Base-by-base conservation (phyloP, 2,113 vertebrate genomes). In the Coryphaenoides rupestris region DNA sequence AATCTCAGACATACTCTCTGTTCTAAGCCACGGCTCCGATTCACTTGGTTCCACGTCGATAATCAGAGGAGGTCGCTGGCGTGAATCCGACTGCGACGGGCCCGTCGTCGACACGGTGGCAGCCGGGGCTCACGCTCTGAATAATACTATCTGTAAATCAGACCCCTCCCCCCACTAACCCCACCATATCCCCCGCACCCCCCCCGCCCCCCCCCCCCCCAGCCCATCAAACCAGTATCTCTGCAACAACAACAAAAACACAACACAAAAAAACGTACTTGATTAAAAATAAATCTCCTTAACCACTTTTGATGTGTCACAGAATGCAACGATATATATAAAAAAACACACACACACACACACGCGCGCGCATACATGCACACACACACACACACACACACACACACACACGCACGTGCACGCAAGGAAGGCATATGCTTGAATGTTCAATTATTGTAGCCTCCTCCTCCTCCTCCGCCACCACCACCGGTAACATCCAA, bases 111-210 rank as follows among this genome's bases (percentile, higher is more conserved):
- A 78, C 69, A 78, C 68, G 65, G 84, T 66, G 75, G 82, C 79
- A 54, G 47, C 47, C 47, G 47, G 40, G 66, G 71, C 79, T 77
- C 74, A 85, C 85, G 80, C 76, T 81, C 72, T 76, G 81, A 84
- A 86, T 80, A 67, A 75, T 60, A 63, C 82, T 65, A 83, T 81
- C 78, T 79, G 81, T 77, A 85, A 84, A 85, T 81, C 83, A 81
- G 79, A 80, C 82, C 77, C 81, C 58, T 47, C 40, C 63, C 70
- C 24, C 6, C n/a, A n/a, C n/a, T n/a, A n/a, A n/a, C 79, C 76
- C 65, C 65, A 70, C 45, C 66, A 69, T 66, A 62, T 62, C 65
- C 64, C 5, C 40, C 40, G 40, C 40, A 13, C 40, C 40, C n/a
- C n/a, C n/a, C n/a, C n/a, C n/a, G n/a, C n/a, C 26, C 26, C 28